Evolutionary conservation across 64 coral and sea anemone species (phyloP), one percentile per base, ranked within the genome.

Genomic region (Acropora tenuis): DNA sequence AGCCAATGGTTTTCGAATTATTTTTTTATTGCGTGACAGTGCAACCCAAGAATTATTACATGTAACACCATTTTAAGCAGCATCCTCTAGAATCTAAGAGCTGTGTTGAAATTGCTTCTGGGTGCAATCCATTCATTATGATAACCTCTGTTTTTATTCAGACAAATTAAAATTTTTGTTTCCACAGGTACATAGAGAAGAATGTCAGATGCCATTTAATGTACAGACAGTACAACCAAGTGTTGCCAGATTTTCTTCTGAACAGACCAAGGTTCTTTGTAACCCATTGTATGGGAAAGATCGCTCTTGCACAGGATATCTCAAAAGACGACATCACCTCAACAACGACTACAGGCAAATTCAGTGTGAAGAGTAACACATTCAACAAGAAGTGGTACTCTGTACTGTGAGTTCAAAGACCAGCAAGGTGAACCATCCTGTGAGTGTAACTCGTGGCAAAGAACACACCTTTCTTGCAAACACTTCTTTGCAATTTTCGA

Each of bases 401-500:
- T 17, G 52, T 89, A 58, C n/a, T n/a, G n/a, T n/a, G n/a, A 78
- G 50, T 89, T 89, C 78, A 58, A 76, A 2, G 46, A 44, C 18
- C 61, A 63, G 8, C 49, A 80, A 17, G 78, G 77, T 42, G 60
- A 65, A 73, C 49, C 92, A 3, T 68, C 47, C 12, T 93, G 92
- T 48, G 55, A 83, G 49, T 88, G 92, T 59, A n/a, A 16, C 7
- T 69, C 58, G 42, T 93, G 92, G 92, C 75, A 88, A 55, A 71
- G 19, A 47, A 87, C 65, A 17, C 72, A 69, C 15, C n/a, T 88
- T 19, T 86, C 77, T 19, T 93, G 78, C 66, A 88, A 93, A 40
- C 85, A 93, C 78, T 93, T 48, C 88, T 88, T 93, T 85, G 78
- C 46, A 50, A 88, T 53, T 93, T 93, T 55, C 59, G 63, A 8